Evolutionary conservation across 2,797 vertebrate species (phyloP).

Genomic region (Chaetophractus vellerosus): DNA sequence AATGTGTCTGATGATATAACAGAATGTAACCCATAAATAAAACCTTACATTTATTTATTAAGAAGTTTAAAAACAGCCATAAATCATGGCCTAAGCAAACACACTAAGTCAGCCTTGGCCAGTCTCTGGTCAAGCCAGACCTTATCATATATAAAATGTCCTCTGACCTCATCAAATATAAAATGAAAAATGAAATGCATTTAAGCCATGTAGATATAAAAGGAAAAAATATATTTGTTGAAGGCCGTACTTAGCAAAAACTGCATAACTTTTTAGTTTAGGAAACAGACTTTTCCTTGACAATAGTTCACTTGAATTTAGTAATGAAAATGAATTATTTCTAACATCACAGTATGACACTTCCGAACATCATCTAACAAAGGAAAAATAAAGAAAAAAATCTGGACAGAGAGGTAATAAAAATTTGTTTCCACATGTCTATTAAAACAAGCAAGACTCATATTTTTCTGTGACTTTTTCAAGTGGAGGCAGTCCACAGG

Average conservation of each 20-base stretch:
- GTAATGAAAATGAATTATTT: slow-evolving; percentile 49
- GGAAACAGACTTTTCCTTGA: slow-evolving; percentile 49
- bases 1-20: slow-evolving; percentile 54
- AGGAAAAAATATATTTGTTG: slow-evolving; percentile 70
- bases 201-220: slow-evolving; percentile 42
- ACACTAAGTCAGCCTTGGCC: neutral
- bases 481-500: neutral
- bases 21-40: slow-evolving; percentile 50
- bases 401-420: neutral
- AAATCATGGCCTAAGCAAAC: slow-evolving; percentile 17
- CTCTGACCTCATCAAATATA: slow-evolving; percentile 71
- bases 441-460: neutral
- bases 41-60: neutral
- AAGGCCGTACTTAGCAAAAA: slow-evolving; percentile 43
- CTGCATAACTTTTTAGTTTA: slow-evolving; percentile 8
- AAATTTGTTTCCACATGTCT: neutral
- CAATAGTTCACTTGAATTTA: slow-evolving; percentile 56
- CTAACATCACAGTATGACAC: neutral
- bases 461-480: neutral
- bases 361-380: slow-evolving; percentile 47
- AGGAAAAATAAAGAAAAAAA: slow-evolving; percentile 52
- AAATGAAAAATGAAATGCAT: slow-evolving; percentile 78
- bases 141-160: neutral
- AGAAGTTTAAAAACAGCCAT: slow-evolving; percentile 25
- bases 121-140: too few relatives aligned